phyloP scores from a whole-genome alignment of 1,140 invertebrate species.

The Bombus sylvicola region DNA sequence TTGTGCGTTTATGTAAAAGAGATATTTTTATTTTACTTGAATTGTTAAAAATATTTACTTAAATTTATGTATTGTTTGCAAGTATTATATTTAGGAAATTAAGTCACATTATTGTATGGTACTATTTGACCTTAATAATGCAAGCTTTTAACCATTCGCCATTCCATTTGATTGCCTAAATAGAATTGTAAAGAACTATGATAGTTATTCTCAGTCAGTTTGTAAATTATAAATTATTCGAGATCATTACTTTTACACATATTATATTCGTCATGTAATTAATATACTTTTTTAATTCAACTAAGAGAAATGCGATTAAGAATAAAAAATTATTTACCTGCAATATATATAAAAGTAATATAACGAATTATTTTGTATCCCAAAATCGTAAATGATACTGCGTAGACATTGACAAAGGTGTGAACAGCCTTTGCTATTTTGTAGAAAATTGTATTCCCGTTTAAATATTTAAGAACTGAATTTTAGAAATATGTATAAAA shows the following conservation, averaged over 20 bases:
- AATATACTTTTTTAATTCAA: neutral
- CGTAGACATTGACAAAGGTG: neutral
- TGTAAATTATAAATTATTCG: neutral
- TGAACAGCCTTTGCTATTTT: constrained; percentile 25
- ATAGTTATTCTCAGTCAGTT: neutral
- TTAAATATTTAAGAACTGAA: constrained; percentile 1
- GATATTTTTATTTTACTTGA: constrained; percentile 24
- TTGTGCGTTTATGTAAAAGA: constrained; percentile 1
- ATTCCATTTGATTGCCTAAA: constrained; percentile 4
- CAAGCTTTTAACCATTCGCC: too few species aligned
- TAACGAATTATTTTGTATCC: neutral
- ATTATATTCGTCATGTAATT: neutral
- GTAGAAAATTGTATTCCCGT: constrained; percentile 12
- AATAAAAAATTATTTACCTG: neutral
- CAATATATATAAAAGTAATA: neutral
- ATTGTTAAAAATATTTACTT: neutral
- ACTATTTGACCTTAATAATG: too few species aligned
- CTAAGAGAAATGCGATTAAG: neutral
- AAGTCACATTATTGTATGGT: too few species aligned
- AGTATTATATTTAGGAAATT: too few species aligned
- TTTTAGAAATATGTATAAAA: constrained; percentile 17
- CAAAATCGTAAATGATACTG: neutral
- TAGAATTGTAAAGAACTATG: neutral
- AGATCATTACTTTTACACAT: constrained; percentile 11
- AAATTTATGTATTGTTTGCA: neutral